Evolutionary conservation across 2,797 vertebrate species (phyloP).

Genomic region (Heteromormyrus szaboi): DNA sequence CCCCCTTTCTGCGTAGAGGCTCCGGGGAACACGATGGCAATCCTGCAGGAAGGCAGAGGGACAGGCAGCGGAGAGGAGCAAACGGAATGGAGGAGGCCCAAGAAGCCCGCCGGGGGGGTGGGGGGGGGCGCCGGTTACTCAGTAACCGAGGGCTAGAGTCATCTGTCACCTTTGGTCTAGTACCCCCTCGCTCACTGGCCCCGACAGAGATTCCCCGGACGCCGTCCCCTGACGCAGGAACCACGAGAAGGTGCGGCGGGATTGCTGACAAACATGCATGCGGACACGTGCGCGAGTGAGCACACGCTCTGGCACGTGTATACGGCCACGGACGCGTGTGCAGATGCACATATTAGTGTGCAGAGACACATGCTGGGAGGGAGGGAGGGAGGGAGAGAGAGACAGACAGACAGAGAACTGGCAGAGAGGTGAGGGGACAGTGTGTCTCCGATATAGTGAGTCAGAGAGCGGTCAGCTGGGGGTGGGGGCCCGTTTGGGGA

Average conservation of each 20-base stretch:
- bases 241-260: no score
- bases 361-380: neutral
- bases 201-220: neutral
- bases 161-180: neutral
- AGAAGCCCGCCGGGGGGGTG: neutral
- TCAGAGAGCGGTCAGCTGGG: neutral
- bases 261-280: neutral
- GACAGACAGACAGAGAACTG: neutral
- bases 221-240: neutral
- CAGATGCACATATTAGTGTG: neutral
- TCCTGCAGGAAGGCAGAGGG: neutral
- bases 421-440: slow-evolving; percentile 9
- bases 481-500: neutral
- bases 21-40: neutral
- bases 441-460: neutral
- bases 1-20: neutral
- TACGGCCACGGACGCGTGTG: neutral
- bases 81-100: neutral
- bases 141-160: neutral
- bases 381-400: neutral
- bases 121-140: neutral
- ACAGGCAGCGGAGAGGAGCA: neutral
- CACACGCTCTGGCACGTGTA: neutral
- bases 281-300: neutral
- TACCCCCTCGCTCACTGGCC: neutral